Evolutionary conservation across 2,113 vertebrate species (phyloP).

Genomic region (Pogona vitticeps): DNA sequence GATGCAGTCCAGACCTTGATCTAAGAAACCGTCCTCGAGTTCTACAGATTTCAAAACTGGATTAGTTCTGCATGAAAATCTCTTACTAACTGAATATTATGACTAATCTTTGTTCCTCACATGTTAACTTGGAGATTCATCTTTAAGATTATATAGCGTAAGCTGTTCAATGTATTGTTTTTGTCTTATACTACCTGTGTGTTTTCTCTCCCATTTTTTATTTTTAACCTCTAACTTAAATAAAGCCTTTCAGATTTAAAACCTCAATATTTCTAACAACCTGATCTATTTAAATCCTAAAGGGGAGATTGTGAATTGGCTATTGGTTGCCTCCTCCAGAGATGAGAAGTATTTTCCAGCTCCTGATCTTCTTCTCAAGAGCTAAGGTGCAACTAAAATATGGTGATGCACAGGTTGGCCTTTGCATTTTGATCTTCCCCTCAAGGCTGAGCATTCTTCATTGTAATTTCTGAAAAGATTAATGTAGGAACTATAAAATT

Average conservation of each 20-base stretch:
- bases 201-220: not conserved
- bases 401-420: too few species aligned
- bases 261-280: not conserved
- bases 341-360: not conserved
- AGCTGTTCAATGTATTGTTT: not conserved
- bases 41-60: too few species aligned
- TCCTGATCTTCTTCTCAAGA: not conserved
- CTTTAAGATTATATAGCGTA: not conserved
- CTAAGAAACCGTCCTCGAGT: too few species aligned
- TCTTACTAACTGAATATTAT: not conserved
- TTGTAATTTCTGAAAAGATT: too few species aligned
- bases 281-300: not conserved
- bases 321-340: too few species aligned
- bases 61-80: too few species aligned
- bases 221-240: not conserved
- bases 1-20: too few species aligned
- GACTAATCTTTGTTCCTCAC: not conserved
- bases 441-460: too few species aligned
- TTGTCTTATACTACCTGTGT: not conserved
- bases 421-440: too few species aligned
- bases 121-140: not conserved
- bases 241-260: not conserved
- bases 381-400: not conserved
- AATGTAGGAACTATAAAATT: too few species aligned
- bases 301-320: too few species aligned